phyloP scores from a whole-genome alignment of 2,113 vertebrate genomes.

The Aegithalos caudatus region DNA sequence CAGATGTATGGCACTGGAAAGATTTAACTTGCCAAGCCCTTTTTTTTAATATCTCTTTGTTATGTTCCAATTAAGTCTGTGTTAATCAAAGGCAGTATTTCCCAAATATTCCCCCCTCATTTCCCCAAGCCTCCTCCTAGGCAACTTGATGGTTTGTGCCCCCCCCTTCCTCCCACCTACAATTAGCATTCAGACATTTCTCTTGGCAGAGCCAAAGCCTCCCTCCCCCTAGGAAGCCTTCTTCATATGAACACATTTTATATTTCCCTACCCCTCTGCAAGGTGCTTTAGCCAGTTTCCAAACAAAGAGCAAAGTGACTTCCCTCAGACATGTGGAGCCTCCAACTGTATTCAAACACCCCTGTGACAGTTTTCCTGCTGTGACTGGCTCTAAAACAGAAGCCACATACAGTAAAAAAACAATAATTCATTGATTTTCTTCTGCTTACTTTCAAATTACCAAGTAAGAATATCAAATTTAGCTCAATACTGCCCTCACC shows the following conservation, averaged over 20 bases:
- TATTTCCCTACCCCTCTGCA: constrained; percentile 19
- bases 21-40: constrained; percentile 21
- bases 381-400: not conserved
- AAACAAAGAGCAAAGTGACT: constrained; percentile 58
- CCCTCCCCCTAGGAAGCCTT: constrained; percentile 25
- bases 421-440: not conserved
- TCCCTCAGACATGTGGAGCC: constrained; percentile 26
- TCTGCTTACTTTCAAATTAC: not conserved
- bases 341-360: not conserved
- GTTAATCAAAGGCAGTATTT: constrained; percentile 54
- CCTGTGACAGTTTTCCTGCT: not conserved
- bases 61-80: constrained; percentile 33
- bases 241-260: constrained; percentile 44
- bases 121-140: constrained; percentile 1
- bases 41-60: constrained; percentile 27
- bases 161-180: constrained; percentile 36
- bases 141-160: not conserved
- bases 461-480: not conserved
- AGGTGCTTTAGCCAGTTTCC: constrained; percentile 51
- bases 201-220: constrained; percentile 30
- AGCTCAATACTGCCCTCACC: not conserved
- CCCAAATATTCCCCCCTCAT: constrained; percentile 22
- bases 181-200: constrained; percentile 47
- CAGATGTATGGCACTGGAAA: not conserved
- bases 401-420: not conserved